Base-by-base conservation (phyloP, 2,888 invertebrate species). In the Dioctria rufipes region DNA sequence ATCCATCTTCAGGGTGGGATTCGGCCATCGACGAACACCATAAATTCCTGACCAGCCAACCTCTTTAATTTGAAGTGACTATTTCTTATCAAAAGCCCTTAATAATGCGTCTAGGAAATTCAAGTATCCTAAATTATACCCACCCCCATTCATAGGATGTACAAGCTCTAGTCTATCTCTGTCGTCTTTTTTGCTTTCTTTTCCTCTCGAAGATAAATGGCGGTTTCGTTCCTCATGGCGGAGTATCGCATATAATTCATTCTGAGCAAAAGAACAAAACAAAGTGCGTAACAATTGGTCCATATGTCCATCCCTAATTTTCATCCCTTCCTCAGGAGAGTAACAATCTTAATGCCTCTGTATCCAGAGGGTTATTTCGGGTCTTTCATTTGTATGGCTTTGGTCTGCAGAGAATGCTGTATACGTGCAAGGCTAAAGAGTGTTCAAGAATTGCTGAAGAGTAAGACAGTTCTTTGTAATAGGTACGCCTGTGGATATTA, bases 221-320 rank as follows among this genome's bases (percentile, higher is more conserved):
- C 61, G 80, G 75, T 78, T 82, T 78, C 67, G 66, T 71, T 75
- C 60, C 67, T 78, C 13, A 39, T 67, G 67, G 46, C 79, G 80
- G 79, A 79, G 80, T 80, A 78, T 60, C 63, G 80, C 65, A 71
- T 46, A 82, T 80, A 80, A 82, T 82, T 80, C 80, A 78, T 82
- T 77, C 67, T 51, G 69, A 46, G 75, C 60, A 43, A 37, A 75
- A 67, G 77, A 80, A 80, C 58, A 80, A 77, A 80, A 77, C 80
- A 80, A 80, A 80, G 80, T 80, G 80, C 77, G 80, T 80, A 77
- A 80, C 80, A 80, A 80, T 81, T 71, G 71, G 78, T 78, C 81
- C 81, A 81, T 81, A 81, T 81, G 81, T 81, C 81, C 81, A 78
- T 81, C 81, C 81, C 81, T 81, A 81, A 78, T 81, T 81, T 81